Percentiles rank a stretch among this genome's conserved stretches.
These are phyloP conservation scores for Heliconius nattereri DNA, from an alignment of 1,140 invertebrate genomes.

Conservation along the genomic window DNA sequence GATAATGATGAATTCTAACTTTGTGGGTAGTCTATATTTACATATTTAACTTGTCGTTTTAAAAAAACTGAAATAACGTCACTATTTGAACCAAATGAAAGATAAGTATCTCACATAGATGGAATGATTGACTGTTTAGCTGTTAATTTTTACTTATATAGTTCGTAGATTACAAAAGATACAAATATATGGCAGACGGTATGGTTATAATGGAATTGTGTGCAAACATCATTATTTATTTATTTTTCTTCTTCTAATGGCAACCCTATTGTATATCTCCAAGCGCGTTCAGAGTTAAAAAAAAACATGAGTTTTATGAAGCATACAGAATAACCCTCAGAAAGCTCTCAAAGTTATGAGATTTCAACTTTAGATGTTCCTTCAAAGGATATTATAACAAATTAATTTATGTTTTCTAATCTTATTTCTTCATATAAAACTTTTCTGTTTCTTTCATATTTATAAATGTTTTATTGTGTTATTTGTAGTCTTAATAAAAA, in stretches of 20 bases:
- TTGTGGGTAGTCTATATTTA: no score
- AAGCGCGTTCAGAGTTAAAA: constrained; percentile 10
- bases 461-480: no score
- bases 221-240: no score
- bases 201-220: no score
- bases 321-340: neutral
- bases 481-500: no score
- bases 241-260: neutral
- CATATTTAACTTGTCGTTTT: no score
- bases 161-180: no score
- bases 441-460: neutral
- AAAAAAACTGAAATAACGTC: no score
- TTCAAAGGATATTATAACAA: constrained; percentile 12
- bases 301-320: constrained; percentile 11
- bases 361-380: neutral
- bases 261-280: neutral
- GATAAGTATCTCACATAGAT: no score
- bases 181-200: no score
- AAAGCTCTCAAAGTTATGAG: constrained; percentile 11
- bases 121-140: neutral
- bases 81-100: no score
- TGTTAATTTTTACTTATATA: neutral
- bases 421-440: neutral
- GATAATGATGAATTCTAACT: no score
- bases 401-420: constrained; percentile 3